Conservation (phyloP, 2,888 invertebrate genomes). For the Baccha elongata region DNA sequence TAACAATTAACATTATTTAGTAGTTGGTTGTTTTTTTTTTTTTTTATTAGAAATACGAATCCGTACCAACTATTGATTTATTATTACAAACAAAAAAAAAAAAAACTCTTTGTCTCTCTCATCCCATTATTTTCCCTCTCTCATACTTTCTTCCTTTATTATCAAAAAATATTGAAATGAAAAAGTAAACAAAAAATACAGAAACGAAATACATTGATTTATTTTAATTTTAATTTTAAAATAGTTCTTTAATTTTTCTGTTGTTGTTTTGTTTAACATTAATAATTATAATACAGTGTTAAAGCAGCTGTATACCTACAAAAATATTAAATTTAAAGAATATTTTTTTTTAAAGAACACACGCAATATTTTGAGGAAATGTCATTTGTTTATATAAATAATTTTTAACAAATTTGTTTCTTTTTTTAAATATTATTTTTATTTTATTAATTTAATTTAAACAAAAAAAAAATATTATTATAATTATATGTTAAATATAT, state of each 20-base stretch:
- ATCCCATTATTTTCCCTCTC: conserved; percentile 54
- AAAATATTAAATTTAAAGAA: background rate
- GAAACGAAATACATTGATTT: conserved; percentile 24
- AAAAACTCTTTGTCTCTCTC: conserved; percentile 46
- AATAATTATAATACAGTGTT: conserved; percentile 35
- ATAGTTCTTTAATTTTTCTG: conserved; percentile 39
- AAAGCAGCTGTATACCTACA: conserved; percentile 14
- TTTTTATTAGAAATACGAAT: conserved; percentile 36
- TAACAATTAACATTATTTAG: conserved; percentile 57
- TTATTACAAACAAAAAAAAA: background rate
- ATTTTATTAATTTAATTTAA: conserved; percentile 63
- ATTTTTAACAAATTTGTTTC: conserved; percentile 18
- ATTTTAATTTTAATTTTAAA: conserved; percentile 32
- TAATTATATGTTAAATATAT: conserved; percentile 62
- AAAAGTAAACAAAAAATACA: conserved; percentile 19
- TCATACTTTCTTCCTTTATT: conserved; percentile 31
- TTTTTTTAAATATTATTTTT: conserved; percentile 37
- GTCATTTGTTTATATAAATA: conserved; percentile 47
- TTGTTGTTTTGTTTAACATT: conserved; percentile 33
- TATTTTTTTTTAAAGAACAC: conserved; percentile 51
- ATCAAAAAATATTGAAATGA: conserved; percentile 16
- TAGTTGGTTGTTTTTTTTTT: conserved; percentile 49
- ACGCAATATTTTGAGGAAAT: conserved; percentile 60
- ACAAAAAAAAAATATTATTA: conserved; percentile 43
- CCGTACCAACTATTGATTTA: conserved; percentile 36